phyloP scores from a whole-genome alignment of 2,888 invertebrate species.

The Pyrrhosoma nymphula region DNA sequence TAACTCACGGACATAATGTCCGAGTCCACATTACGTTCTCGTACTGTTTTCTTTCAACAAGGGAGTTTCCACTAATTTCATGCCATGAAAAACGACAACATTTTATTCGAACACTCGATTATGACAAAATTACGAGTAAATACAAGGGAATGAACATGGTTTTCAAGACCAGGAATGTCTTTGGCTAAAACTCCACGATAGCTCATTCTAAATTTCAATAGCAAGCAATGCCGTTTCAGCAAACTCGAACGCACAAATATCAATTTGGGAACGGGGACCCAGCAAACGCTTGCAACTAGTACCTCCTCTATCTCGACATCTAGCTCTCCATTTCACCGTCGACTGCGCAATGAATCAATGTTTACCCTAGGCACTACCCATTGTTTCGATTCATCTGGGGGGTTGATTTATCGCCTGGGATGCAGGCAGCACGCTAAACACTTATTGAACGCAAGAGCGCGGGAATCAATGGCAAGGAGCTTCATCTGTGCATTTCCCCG shows the following conservation, averaged over 20 bases:
- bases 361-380: neutral
- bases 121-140: too few species aligned
- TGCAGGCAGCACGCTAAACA: neutral
- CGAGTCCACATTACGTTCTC: too few species aligned
- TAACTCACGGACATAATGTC: too few species aligned
- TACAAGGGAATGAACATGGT: too few species aligned
- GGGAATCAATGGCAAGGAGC: slow-evolving; percentile 47
- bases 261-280: neutral
- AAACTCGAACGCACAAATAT: neutral
- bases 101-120: too few species aligned
- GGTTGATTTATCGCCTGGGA: slow-evolving; percentile 11
- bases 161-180: too few species aligned
- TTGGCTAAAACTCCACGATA: too few species aligned
- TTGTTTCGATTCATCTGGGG: neutral
- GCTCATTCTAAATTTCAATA: too few species aligned
- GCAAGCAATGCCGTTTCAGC: too few species aligned
- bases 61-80: too few species aligned
- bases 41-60: too few species aligned
- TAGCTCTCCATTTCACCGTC: neutral
- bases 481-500: slow-evolving; percentile 46
- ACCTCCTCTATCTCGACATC: neutral
- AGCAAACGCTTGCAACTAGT: neutral
- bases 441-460: slow-evolving; percentile 13
- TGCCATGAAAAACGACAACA: too few species aligned
- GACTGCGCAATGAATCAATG: neutral